Evolutionary conservation across 2,888 invertebrate species (phyloP), one percentile per base, ranked within the genome.

Genomic region (Mayetiola destructor): DNA sequence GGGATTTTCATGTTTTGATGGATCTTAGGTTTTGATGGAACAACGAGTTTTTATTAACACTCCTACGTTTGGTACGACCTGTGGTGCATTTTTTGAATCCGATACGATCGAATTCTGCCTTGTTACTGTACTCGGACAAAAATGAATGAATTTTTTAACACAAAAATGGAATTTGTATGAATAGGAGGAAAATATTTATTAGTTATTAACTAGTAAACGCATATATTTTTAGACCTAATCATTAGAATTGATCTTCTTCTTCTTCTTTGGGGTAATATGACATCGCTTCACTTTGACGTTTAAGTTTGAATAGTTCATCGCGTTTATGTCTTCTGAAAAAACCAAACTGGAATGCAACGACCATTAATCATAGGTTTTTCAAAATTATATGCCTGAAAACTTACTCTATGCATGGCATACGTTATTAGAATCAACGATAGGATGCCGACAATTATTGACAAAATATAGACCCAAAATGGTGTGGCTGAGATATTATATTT

Each of bases 271-370:
- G 23, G 3, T 36, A 54, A 40, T 48, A 29, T 9, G 52, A 52
- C 16, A 40, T 16, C 16, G 35, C 48, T 32, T 55, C 14, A 55
- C 58, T 58, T 55, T 58, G 39, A n/a, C 58, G 40, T 20, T 30
- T 55, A 2, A 58, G 63, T 56, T 72, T 69, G 60, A 74, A 68
- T 62, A 77, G 64, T 64, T 76, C 73, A 53, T 75, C 72, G 64
- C 74, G 75, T 58, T 68, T 73, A 18, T 67, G 63, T 48, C 77
- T 69, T 57, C 72, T 70, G 61, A 77, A 77, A 68, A 77, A 77
- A 56, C 76, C 76, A 59, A 67, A 61, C 75, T 74, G 60, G 57
- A 67, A 64, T n/a, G n/a, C n/a, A 10, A 39, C n/a, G 16, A 8
- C 35, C 35, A 35, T 8, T 35, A 10, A 12, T 35, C 8, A 35